Conservation (phyloP, 2,113 vertebrate genomes). For the Ptilorrhoa leucosticta region DNA sequence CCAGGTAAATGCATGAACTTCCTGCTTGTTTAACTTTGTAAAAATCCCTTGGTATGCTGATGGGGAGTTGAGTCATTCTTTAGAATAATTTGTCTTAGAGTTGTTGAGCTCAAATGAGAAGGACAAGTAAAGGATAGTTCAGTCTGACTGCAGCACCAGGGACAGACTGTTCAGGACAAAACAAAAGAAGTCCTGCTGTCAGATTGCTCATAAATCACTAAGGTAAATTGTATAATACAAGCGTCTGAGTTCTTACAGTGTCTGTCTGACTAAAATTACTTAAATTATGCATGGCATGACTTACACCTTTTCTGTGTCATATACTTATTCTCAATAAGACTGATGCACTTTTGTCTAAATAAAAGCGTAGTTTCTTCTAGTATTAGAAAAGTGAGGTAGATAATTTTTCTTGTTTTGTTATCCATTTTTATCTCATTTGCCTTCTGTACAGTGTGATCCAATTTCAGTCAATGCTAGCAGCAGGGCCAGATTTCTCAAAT, state of each 20-base stretch:
- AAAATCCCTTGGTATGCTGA: neutral
- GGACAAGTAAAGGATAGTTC: neutral
- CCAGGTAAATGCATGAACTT: constrained; percentile 76
- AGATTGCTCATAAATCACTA: neutral
- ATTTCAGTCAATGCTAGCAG: neutral
- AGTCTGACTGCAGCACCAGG: neutral
- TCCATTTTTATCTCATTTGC: neutral
- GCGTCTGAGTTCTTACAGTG: neutral
- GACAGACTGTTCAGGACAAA: neutral
- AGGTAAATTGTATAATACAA: neutral
- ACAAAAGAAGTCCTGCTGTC: neutral
- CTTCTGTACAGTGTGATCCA: neutral
- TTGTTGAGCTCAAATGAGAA: neutral
- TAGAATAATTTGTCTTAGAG: neutral
- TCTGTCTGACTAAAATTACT: neutral
- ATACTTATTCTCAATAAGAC: neutral
- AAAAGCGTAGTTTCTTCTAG: neutral
- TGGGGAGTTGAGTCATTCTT: neutral
- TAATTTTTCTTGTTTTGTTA: neutral
- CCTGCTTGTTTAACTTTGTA: neutral
- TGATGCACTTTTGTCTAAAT: neutral
- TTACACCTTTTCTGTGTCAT: neutral
- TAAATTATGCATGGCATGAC: neutral
- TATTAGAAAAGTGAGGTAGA: neutral
- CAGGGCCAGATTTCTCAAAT: neutral